Evolutionary conservation across 2,113 vertebrate genomes (phyloP).

Genomic region (Eurypyga helias): DNA sequence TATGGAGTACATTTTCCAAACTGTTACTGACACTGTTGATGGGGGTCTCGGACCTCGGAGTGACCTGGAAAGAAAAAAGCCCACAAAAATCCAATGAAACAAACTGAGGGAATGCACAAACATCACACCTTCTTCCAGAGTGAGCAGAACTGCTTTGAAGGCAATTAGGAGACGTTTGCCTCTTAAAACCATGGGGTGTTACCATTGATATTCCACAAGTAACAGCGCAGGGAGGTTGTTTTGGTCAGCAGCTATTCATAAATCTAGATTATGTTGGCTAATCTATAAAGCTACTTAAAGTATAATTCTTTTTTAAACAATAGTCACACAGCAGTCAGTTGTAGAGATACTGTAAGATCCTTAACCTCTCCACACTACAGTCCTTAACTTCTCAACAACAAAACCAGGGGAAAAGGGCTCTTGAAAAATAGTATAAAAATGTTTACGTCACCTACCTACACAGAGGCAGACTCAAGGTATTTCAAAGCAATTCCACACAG

Average conservation of each 20-base stretch:
- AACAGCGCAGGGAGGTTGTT: background rate
- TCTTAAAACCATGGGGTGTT: background rate
- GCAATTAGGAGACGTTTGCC: background rate
- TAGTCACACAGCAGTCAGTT: constrained; percentile 15
- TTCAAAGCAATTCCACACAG: background rate
- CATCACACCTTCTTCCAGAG: background rate
- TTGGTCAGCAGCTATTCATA: constrained; percentile 37
- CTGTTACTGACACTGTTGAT: constrained; percentile 74
- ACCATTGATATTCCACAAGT: background rate
- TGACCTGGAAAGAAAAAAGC: constrained; percentile 66
- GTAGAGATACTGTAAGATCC: background rate
- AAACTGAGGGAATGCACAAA: background rate
- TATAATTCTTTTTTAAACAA: constrained; percentile 48
- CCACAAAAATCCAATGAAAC: background rate
- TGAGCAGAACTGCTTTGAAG: background rate
- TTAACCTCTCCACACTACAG: background rate
- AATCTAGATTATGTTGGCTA: constrained; percentile 53
- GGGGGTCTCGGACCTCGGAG: constrained; percentile 73
- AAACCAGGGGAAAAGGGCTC: background rate
- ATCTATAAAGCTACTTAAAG: constrained; percentile 59
- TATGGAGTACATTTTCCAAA: constrained; percentile 80
- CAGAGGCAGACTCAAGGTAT: background rate
- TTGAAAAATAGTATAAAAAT: background rate
- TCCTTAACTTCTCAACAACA: background rate
- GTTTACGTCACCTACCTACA: background rate